Base-by-base conservation (phyloP, 2,113 vertebrate species). In the Chunga burmeisteri region DNA sequence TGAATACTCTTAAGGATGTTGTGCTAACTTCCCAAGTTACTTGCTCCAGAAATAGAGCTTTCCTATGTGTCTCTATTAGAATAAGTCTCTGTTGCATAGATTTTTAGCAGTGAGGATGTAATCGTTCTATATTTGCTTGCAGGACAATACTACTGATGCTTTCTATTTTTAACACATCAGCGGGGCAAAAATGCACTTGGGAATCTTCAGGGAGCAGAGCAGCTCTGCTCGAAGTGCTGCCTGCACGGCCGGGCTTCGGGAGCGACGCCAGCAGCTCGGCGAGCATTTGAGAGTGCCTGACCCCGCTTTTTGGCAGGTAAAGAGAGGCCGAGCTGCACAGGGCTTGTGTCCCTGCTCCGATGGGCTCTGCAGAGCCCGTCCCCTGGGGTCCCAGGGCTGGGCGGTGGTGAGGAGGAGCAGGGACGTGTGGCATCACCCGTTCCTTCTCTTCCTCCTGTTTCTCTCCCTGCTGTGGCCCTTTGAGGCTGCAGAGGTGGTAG, bases 101-200 rank as follows among this genome's bases (percentile, higher is more conserved):
- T 72, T 36, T 81, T 2, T 61, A 53, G 86, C 70, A 3, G 85
- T 1, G 61, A 67, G 90, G 92, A 62, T 65, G 84, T 66, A 26
- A 82, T 52, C n/a, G 19, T 93, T 80, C 95, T 90, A 16, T 93
- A 59, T 91, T 93, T 89, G 84, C 90, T 80, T 4, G 77, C 67
- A 70, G 93, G 94, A 91, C 80, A 53, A 66, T 73, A 36, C 89
- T 11, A 10, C 71, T 15, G 79, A 13, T 46, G 86, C 53, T 88
- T 95, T 63, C 95, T 95, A 83, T 91, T 97, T 96, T 88, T 81
- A 86, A 65, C 79, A 7, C 27, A 1, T 18, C 90, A 36, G 67
- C 59, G 1, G 53, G 62, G 53, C 36, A 82, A 26, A 83, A 91
- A 88, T 11, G 49, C n/a, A 0, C 62, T 83, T 11, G 95, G 90